Base-by-base conservation (phyloP, 2,888 invertebrate species). In the Sarcophaga variegata region DNA sequence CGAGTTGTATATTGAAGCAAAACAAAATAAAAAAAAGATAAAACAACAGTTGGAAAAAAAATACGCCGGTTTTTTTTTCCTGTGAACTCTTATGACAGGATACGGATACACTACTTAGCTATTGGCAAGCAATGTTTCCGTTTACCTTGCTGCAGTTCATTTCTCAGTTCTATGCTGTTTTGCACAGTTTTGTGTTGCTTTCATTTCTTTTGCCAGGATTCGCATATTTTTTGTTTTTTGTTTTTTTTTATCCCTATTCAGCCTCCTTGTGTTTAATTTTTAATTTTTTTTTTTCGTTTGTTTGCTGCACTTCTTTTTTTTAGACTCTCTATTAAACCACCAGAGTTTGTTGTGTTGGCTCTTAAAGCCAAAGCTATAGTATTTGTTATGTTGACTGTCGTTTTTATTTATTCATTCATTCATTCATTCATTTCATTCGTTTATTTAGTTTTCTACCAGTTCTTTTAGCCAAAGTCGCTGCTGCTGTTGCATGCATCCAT, bases 61-160 rank as follows among this genome's bases (percentile, higher is more conserved):
- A 17, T 17, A 54, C 17, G 17, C 17, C 14, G 54, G 12, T 54
- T 54, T 54, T 54, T 27, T 37, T 2, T 2, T 2, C 37, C 70
- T 78, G 75, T 79, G 75, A 79, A 79, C 79, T 87, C 87, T 87
- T 87, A 87, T 87, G 87, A 87, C 84, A 87, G 87, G 87, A 87
- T 87, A 84, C 87, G 87, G 87, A 87, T 87, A 87, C 87, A 87
- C 84, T 87, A 87, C 87, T 87, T 84, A 87, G 87, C 84, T 87
- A 87, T 84, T 87, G 87, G 87, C 87, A 87, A 87, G 87, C 87
- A 76, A 84, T 84, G 87, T 87, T 87, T 87, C 87, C 87, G 87
- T 87, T 87, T 84, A 81, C 87, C 78, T 79, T 78, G 79, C 27
- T 84, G 71, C 79, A 84, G 78, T 75, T 75, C 67, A 66, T 59